phyloP scores from a whole-genome alignment of 2,113 vertebrate species.

The Gadus macrocephalus region DNA sequence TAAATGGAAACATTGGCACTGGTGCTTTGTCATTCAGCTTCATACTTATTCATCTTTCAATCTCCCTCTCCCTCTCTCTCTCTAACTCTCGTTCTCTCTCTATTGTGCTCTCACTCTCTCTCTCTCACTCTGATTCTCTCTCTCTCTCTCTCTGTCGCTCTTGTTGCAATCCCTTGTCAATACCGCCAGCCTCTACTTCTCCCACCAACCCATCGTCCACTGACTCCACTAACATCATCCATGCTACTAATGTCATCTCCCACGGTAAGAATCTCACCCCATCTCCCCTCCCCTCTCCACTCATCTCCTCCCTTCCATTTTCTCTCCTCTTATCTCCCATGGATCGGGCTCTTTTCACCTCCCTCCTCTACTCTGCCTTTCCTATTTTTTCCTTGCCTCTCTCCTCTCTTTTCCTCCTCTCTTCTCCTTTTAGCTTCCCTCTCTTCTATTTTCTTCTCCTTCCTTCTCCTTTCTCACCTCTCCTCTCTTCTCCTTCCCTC shows the following conservation, averaged over 20 bases:
- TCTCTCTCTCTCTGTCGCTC: constrained; percentile 24
- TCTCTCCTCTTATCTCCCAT: not conserved
- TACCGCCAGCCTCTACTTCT: constrained; percentile 65
- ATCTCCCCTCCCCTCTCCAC: not conserved
- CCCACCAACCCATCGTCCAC: constrained; percentile 77
- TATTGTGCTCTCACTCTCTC: too few relatives aligned
- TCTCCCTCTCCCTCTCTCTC: not conserved
- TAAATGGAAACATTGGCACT: too few relatives aligned
- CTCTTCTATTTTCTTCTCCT: not conserved
- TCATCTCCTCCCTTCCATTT: not conserved
- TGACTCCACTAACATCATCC: constrained; percentile 89
- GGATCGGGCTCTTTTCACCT: not conserved
- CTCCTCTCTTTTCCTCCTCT: not conserved
- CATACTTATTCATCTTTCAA: not conserved
- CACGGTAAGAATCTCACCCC: constrained; percentile 68
- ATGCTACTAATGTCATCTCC: constrained; percentile 83
- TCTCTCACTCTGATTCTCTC: not conserved
- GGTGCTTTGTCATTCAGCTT: too few relatives aligned
- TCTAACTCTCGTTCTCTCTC: too few relatives aligned
- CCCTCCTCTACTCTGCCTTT: not conserved
- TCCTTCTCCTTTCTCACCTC: not conserved
- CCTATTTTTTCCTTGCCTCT: not conserved
- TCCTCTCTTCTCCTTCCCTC: not conserved
- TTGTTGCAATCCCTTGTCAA: constrained; percentile 29
- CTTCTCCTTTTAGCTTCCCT: not conserved